Evolutionary conservation across 2,113 vertebrate genomes (phyloP), one percentile per base, ranked within the genome.

Genomic region (Macrotus californicus): DNA sequence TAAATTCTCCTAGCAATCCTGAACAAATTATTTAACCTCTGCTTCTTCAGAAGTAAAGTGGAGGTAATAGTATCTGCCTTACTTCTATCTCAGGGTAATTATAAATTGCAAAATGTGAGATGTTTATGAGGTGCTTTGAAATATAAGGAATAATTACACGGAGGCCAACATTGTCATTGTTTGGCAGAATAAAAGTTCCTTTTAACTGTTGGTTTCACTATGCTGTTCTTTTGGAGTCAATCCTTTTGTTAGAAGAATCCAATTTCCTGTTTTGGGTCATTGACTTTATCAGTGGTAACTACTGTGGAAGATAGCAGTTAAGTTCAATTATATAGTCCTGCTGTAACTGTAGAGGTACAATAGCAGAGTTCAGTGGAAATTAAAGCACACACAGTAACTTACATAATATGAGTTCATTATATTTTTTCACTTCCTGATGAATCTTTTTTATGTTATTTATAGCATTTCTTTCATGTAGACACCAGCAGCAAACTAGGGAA

Each of bases 261-360:
- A 94, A 15, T 96, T 97, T 92, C 59, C 72, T 97, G 70, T 77
- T 66, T 64, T 77, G 73, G 59, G 24, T 96, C 89, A 69, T 61
- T 82, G 84, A 84, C 66, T 95, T 67, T 94, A 50, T 46, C 7
- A 95, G 0, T 92, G 41, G 87, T 96, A 39, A 59, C 24, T 26
- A 93, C 36, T 86, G 76, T 91, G 72, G 89, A 96, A 93, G 34
- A 91, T 80, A 87, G 72, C 56, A 96, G 89, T 96, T 97, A 80
- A 26, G 43, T 31, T 88, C 91, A 84, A 41, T 98, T 97, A 93
- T 81, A 15, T 54, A 94, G 73, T 48, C 36, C 79, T 29, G 41
- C 3, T 66, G 14, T 90, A 88, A 94, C 31, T 77, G 46, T 41
- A 82, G 8, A 85, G 94, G 80, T 89, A 18, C 85, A 89, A 94